A percentile compares a stretch with the other conserved stretches of the same genome.
These are phyloP conservation scores for Threskiornis aethiopicus DNA, from an alignment of 2,797 vertebrate species.

Conservation along the genomic window DNA sequence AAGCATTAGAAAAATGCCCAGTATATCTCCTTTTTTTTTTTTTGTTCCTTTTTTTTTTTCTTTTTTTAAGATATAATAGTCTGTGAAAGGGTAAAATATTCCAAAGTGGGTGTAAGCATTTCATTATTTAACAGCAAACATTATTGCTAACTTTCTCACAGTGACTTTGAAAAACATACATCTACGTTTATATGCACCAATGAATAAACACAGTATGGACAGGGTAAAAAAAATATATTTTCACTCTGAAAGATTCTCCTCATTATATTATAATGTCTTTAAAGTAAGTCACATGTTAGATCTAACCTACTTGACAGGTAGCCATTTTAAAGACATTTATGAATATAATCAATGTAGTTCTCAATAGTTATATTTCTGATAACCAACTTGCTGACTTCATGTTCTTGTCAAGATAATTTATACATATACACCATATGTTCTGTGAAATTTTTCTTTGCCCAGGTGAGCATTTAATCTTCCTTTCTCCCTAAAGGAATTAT, in stretches of 20 bases:
- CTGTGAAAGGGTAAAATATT: background rate
- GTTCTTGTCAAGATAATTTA: slow-evolving; percentile 56
- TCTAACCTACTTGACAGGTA: slow-evolving; percentile 23
- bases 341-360: slow-evolving; percentile 48
- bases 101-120: background rate
- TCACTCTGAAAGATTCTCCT: background rate
- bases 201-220: background rate
- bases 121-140: background rate
- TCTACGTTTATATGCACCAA: background rate
- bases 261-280: background rate
- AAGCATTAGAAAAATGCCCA: background rate
- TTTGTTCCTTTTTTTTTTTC: background rate
- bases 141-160: background rate
- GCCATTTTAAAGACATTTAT: slow-evolving; percentile 32
- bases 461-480: slow-evolving; percentile 50
- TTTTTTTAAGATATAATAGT: background rate
- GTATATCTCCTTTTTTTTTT: background rate
- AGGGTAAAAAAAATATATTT: background rate
- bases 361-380: slow-evolving; percentile 55
- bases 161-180: background rate
- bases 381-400: slow-evolving; percentile 51
- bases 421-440: slow-evolving; percentile 33
- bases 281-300: slow-evolving; percentile 2
- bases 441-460: slow-evolving; percentile 31
- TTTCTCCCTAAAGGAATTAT: slow-evolving; percentile 45